Base-by-base conservation (phyloP, 2,113 vertebrate species). In the Delphinus delphis region DNA sequence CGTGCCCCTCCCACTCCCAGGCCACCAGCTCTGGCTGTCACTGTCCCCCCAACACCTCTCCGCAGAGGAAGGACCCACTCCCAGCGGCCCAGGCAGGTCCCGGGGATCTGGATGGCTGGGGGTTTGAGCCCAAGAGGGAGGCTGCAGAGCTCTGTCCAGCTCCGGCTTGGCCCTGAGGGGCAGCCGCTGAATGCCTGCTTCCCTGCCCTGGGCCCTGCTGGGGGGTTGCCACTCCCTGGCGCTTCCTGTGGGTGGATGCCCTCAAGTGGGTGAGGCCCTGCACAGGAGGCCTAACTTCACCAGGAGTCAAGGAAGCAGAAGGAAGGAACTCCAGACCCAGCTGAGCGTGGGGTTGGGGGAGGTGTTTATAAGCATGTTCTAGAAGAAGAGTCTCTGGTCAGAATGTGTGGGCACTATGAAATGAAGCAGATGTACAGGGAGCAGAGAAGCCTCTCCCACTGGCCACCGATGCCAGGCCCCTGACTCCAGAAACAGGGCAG, bases 311-410 rank as follows among this genome's bases (percentile, higher is more conserved):
- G 10, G 81, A 14, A 53, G 79, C 33, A 18, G 67, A 14, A 70
- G 47, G 65, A n/a, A 28, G 47, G n/a, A 0, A 11, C 5, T 9
- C 6, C 80, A 0, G n/a, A 2, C n/a, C 18, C 53, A 0, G n/a
- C 2, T 21, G 77, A 36, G 17, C 36, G 0, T 0, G n/a, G 28
- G 1, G 63, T 3, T 2, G 4, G 33, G 15, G 7, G 1, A 8
- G 38, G 79, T 4, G 20, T 20, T 8, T 6, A 3, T 0, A 26
- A 2, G 8, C 15, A 0, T 0, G 26, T 21, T 77, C 70, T 17
- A 8, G 26, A 88, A 44, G 28, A 28, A 14, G 33, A 38, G 38
- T 1, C 55, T 53, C 41, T 10, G 44, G 36, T 26, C 87, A 5
- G 13, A 10, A 44, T 3, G 41, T 8, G 23, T 1, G 23, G 50